Conservation (phyloP, 2,797 vertebrate genomes). For the Dendrocincla tyrannina region DNA sequence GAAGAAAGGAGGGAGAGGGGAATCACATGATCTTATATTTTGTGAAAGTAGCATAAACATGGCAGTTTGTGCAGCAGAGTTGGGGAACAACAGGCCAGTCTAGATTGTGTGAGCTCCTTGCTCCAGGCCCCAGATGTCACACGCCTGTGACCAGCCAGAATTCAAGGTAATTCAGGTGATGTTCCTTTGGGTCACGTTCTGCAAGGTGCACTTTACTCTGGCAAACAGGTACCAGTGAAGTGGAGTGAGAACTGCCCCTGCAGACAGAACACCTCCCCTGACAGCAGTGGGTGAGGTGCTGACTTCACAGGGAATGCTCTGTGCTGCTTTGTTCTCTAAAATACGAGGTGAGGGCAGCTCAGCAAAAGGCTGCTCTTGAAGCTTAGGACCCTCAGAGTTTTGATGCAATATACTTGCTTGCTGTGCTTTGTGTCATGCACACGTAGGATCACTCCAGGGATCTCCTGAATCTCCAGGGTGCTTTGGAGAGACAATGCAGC, state of each 20-base stretch:
- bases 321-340: fast-evolving
- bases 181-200: neutral
- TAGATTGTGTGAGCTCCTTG: neutral
- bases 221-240: neutral
- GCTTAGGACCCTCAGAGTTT: neutral
- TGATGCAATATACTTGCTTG: neutral
- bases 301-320: neutral
- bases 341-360: neutral
- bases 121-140: neutral
- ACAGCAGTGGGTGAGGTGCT: neutral
- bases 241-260: neutral
- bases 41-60: neutral
- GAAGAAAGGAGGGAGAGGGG: neutral
- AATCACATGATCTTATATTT: neutral
- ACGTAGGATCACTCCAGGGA: neutral
- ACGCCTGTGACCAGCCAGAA: fast-evolving
- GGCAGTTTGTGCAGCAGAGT: neutral
- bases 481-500: conserved; percentile 27
- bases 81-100: neutral
- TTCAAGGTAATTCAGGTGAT: neutral
- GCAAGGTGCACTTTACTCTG: neutral
- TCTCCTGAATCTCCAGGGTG: neutral
- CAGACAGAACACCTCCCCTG: neutral
- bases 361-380: neutral
- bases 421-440: neutral